These are phyloP conservation scores for Leptopterna dolabrata DNA, from an alignment of 2,888 invertebrate species.

Conservation along the genomic window DNA sequence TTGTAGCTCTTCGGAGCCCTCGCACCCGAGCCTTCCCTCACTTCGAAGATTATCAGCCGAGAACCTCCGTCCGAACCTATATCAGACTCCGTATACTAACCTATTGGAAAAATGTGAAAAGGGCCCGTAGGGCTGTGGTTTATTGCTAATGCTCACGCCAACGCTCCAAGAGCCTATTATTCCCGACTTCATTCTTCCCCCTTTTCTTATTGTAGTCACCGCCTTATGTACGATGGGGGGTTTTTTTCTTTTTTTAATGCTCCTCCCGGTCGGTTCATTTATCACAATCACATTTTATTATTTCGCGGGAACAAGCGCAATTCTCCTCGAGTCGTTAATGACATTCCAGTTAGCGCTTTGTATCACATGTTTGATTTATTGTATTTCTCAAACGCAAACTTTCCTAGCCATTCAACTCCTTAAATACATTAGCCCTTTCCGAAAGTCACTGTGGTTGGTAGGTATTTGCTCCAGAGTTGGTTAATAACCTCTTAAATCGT, in stretches of 20 bases:
- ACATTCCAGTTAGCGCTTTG: neutral
- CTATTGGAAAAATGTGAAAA: slow-evolving; percentile 51
- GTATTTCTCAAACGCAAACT: neutral
- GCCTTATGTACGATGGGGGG: slow-evolving; percentile 17
- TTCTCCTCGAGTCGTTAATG: neutral
- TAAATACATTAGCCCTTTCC: too few relatives aligned
- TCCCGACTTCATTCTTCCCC: slow-evolving; percentile 36
- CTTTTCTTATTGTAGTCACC: neutral
- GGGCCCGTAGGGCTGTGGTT: slow-evolving; percentile 11
- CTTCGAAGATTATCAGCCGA: slow-evolving; percentile 40
- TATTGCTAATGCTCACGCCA: slow-evolving; percentile 54
- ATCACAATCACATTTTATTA: neutral
- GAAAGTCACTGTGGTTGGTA: too few relatives aligned
- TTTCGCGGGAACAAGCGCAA: neutral
- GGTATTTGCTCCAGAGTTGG: too few relatives aligned
- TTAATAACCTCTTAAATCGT: too few relatives aligned
- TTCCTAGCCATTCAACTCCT: too few relatives aligned
- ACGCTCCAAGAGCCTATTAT: slow-evolving; percentile 46
- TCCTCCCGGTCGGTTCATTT: neutral
- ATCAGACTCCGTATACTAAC: slow-evolving; percentile 14
- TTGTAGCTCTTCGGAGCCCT: neutral
- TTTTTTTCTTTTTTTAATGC: neutral
- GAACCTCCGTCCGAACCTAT: slow-evolving; percentile 20
- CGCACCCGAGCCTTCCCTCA: neutral
- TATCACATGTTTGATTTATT: neutral